Percentiles rank a stretch among this genome's conserved stretches.
phyloP scores from a whole-genome alignment of 2,797 vertebrate genomes.

The Halcyon smyrnensis region DNA sequence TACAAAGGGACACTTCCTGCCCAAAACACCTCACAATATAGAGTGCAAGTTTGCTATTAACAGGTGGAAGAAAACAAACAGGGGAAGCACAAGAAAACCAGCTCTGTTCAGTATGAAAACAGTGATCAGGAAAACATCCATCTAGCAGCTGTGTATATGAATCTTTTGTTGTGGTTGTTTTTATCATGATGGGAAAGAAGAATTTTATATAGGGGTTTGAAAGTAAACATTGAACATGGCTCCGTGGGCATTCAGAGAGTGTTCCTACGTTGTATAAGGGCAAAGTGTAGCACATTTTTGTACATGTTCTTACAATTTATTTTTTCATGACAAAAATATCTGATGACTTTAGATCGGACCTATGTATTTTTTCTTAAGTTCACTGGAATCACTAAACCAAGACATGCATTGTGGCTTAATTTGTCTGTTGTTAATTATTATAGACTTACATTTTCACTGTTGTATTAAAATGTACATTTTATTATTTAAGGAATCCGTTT shows the following conservation, averaged over 20 bases:
- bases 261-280: background rate
- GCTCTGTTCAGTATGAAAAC: background rate
- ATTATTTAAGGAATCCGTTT: background rate
- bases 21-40: background rate
- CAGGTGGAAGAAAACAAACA: background rate
- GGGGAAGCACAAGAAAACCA: background rate
- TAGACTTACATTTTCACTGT: background rate
- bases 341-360: background rate
- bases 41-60: background rate
- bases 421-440: background rate
- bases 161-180: background rate
- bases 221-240: background rate
- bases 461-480: background rate
- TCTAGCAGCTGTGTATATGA: background rate
- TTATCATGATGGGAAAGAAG: background rate
- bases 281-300: background rate
- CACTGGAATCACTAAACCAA: background rate
- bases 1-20: background rate
- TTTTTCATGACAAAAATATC: background rate
- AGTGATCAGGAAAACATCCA: background rate
- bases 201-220: background rate
- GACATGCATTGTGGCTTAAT: background rate
- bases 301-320: background rate
- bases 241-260: background rate
- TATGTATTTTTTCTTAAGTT: background rate